These are phyloP conservation scores for Siderastrea siderea DNA, from an alignment of 92 coral and sea anemone species.

Conservation along the genomic window DNA sequence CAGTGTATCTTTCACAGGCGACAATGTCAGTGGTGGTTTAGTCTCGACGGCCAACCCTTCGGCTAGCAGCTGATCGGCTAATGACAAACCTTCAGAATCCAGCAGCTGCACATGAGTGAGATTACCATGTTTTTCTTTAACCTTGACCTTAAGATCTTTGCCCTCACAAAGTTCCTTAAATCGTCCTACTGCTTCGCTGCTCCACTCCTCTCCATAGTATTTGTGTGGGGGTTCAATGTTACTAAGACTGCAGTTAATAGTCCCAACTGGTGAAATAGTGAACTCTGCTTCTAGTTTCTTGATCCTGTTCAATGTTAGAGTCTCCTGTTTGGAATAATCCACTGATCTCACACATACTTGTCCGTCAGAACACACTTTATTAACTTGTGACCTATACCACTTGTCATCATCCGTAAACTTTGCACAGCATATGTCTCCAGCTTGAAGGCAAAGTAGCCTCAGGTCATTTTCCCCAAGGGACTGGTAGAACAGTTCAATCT, in stretches of 20 bases:
- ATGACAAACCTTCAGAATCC: constrained; percentile 14
- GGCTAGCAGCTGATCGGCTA: constrained; percentile 3
- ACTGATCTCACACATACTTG: constrained; percentile 71
- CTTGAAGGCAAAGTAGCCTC: constrained; percentile 41
- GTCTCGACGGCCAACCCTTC: constrained; percentile 28
- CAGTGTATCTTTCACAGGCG: neutral
- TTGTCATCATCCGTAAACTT: constrained; percentile 79
- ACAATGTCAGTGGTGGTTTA: constrained; percentile 7
- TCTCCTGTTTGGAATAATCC: constrained; percentile 74
- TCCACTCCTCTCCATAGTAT: constrained; percentile 63
- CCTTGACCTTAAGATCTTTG: constrained; percentile 31
- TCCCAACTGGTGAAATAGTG: constrained; percentile 74
- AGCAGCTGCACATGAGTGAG: constrained; percentile 1
- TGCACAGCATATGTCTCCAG: constrained; percentile 75
- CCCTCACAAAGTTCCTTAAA: constrained; percentile 66
- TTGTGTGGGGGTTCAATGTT: constrained; percentile 59
- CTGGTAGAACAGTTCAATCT: constrained; percentile 56
- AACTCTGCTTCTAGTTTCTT: constrained; percentile 64
- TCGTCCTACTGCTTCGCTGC: constrained; percentile 33
- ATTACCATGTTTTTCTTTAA: constrained; percentile 13
- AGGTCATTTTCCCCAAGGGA: constrained; percentile 70
- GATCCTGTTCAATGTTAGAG: constrained; percentile 58
- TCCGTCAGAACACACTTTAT: constrained; percentile 52
- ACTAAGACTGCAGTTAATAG: constrained; percentile 53
- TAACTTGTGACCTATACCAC: constrained; percentile 80